Conservation (phyloP, 2,797 vertebrate genomes). For the Crossoptilon crossoptilon region DNA sequence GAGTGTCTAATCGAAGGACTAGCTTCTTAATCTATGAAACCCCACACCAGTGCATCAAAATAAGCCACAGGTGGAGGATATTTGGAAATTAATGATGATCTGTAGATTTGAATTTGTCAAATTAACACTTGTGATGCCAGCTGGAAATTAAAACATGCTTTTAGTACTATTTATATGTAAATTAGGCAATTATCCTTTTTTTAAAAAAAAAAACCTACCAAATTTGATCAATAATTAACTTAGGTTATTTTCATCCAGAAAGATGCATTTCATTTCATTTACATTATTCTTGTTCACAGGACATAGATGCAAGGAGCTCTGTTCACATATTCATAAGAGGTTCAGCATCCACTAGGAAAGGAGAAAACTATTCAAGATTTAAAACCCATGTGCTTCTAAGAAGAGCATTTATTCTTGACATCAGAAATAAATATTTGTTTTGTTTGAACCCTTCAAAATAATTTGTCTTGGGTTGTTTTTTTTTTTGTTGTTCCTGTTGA, state of each 20-base stretch:
- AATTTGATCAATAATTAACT: neutral
- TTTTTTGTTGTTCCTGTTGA: neutral
- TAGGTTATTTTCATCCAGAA: neutral
- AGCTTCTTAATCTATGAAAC: neutral
- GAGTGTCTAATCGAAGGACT: neutral
- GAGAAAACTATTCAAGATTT: slow-evolving; percentile 42
- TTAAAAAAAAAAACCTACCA: neutral
- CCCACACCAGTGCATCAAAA: neutral
- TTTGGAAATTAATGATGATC: neutral
- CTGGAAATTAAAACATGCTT: neutral
- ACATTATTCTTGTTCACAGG: slow-evolving; percentile 31
- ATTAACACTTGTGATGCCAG: neutral
- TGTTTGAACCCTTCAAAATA: neutral
- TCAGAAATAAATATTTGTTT: neutral
- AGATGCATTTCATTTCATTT: slow-evolving; percentile 23
- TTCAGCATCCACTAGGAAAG: slow-evolving; percentile 2
- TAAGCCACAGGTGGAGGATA: neutral
- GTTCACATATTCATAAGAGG: neutral
- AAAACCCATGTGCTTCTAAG: slow-evolving; percentile 30
- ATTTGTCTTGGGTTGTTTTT: neutral
- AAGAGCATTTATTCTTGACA: slow-evolving; percentile 41
- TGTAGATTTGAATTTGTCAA: neutral
- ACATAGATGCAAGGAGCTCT: neutral
- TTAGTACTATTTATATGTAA: neutral
- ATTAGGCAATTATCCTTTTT: neutral